A percentile compares a stretch with the other conserved stretches of the same genome.
Evolutionary conservation across 2,888 invertebrate species (phyloP).

Genomic region (Euproctis similis): DNA sequence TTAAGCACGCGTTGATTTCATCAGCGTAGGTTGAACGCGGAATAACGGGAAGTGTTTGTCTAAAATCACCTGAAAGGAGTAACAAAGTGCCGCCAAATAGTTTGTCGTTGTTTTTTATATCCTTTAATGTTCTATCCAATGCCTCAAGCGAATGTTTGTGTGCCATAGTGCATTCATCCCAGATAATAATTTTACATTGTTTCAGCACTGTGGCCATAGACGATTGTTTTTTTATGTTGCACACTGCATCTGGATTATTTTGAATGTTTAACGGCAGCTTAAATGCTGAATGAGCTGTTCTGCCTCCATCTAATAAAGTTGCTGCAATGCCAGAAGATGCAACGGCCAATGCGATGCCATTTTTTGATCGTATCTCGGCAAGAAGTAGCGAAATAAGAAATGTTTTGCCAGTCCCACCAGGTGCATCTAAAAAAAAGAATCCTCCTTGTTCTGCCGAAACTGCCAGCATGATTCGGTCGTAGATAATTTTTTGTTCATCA

Average conservation of each 20-base stretch:
- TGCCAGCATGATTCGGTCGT: constrained; percentile 11
- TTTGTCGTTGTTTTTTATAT: constrained; percentile 1
- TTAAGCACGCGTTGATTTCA: constrained; percentile 23
- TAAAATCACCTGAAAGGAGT: constrained; percentile 21
- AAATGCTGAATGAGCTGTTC: constrained; percentile 6
- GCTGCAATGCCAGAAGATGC: constrained; percentile 5
- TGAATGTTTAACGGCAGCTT: constrained; percentile 15
- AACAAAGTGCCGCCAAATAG: constrained; percentile 18
- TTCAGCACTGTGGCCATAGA: constrained; percentile 22
- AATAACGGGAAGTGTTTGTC: constrained; percentile 23
- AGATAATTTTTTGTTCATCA: constrained; percentile 13
- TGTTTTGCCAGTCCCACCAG: constrained; percentile 1
- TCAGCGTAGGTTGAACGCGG: constrained; percentile 22
- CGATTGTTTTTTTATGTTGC: constrained; percentile 27
- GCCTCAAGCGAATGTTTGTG: constrained; percentile 24
- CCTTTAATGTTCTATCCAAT: constrained; percentile 20
- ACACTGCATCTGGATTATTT: constrained; percentile 21
- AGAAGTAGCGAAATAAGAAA: not conserved
- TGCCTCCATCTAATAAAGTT: constrained; percentile 6
- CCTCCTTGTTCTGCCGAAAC: constrained; percentile 10
- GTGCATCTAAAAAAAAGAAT: constrained; percentile 3
- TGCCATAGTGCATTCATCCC: constrained; percentile 26
- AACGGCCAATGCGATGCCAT: constrained; percentile 5
- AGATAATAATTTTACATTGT: constrained; percentile 24
- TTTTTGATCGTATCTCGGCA: constrained; percentile 1